Evolutionary conservation across 2,888 invertebrate genomes (phyloP), one percentile per base, ranked within the genome.

Genomic region (Eilema caniola): DNA sequence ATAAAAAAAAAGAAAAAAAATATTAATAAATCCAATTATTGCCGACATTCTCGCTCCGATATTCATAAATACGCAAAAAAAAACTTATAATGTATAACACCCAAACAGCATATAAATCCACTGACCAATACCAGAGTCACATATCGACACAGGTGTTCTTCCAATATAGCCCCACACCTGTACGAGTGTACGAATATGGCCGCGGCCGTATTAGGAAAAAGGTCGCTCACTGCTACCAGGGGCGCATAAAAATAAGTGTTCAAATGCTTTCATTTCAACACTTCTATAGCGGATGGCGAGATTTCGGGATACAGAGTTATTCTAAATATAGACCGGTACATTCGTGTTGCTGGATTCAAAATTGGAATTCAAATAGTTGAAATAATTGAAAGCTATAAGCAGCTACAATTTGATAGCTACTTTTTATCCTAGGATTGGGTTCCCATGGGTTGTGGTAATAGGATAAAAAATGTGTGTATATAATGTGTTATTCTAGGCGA

Each of bases 131-230:
- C 80, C 63, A 79, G 78, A 76, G 67, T 70, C 62, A 79, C 77
- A 78, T 31, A 72, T 62, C 60, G 67, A 57, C 77, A 81, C 85
- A 86, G 84, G 85, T 85, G 85, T 84, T 80, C 67, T 67, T 63
- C 74, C 76, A 77, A 85, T 83, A 79, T 81, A 80, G 74, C 79
- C 78, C n/a, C n/a, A 10, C 53, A 83, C 79, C 78, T 81, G 83
- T 56, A 73, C 53, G 53, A 53, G 53, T 53, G 83, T 47, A 73
- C 53, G 53, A 53, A n/a, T 53, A 53, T 69, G 62, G 71, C 69
- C 78, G 74, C 77, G 72, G 71, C 79, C 74, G 70, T 67, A 66
- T 67, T 69, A 66, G 69, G 73, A 83, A 81, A 82, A 85, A 77
- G 86, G 82, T 78, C 70, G 56, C 67, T 79, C 84, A 77, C 78